These are phyloP conservation scores for Burhinus bistriatus DNA, from an alignment of 2,113 vertebrate species.

Conservation along the genomic window DNA sequence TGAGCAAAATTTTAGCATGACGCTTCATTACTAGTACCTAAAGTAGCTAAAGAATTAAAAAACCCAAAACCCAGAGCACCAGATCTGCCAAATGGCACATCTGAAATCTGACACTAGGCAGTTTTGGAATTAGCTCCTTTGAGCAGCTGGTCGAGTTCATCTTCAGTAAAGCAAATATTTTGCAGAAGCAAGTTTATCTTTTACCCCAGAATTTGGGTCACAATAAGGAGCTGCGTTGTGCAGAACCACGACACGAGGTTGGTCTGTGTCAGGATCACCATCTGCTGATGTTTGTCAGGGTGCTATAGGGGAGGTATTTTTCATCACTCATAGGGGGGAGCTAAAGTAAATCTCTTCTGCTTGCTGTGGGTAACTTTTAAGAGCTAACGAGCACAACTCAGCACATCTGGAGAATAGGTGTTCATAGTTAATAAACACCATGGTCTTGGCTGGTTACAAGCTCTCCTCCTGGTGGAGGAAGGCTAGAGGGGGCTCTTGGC, in stretches of 20 bases:
- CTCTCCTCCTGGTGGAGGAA: background rate
- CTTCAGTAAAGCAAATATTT: background rate
- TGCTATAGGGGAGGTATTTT: background rate
- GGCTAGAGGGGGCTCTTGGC: background rate
- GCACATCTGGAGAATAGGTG: background rate
- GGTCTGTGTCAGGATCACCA: background rate
- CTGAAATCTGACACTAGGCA: background rate
- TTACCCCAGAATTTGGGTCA: background rate
- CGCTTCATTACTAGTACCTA: background rate
- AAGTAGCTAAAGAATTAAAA: background rate
- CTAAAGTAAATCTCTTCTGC: background rate
- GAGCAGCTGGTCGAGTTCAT: background rate
- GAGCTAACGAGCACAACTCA: background rate
- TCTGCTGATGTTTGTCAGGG: background rate
- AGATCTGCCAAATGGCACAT: background rate
- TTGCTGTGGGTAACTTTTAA: background rate
- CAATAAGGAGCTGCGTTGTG: background rate
- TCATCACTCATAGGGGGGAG: background rate
- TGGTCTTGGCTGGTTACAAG: background rate
- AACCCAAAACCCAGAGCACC: background rate
- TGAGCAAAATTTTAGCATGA: background rate
- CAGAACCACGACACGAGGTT: background rate
- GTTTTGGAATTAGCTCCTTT: background rate
- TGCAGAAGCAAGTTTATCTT: background rate
- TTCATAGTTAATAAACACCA: background rate